phyloP scores from a whole-genome alignment of 1,140 invertebrate genomes.

The Pseudoatta argentina region DNA sequence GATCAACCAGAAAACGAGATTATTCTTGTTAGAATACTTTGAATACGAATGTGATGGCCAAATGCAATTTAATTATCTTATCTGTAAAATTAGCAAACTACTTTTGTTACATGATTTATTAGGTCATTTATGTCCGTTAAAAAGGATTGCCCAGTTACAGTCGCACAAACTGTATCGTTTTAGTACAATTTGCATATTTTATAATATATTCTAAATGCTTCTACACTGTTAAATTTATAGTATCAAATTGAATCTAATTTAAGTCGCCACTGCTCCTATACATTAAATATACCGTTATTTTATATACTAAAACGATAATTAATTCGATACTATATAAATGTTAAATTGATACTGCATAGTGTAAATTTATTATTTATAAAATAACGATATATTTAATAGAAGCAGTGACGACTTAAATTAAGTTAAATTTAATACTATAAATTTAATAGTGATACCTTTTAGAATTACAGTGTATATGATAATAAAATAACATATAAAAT shows the following conservation, averaged over 20 bases:
- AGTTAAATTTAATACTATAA: no score
- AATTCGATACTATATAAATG: no score
- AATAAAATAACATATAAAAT: not conserved
- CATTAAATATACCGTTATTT: no score
- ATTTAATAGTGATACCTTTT: not conserved
- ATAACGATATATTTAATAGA: no score
- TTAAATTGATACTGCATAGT: no score
- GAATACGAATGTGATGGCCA: not conserved
- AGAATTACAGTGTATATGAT: not conserved
- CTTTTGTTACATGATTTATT: not conserved
- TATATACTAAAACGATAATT: no score
- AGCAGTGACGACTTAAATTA: no score
- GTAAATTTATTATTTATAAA: no score
- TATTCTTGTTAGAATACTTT: not conserved
- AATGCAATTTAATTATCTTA: conserved; percentile 3
- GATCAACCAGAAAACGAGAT: conserved; percentile 23
- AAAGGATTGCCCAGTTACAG: not conserved
- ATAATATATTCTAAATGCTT: not conserved
- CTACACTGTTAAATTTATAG: no score
- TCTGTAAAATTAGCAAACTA: not conserved
- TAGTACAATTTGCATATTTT: not conserved
- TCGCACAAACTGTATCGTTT: not conserved
- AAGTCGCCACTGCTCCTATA: no score
- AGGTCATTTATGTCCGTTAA: not conserved
- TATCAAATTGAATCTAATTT: no score